phyloP scores from a whole-genome alignment of 2,888 invertebrate species.

The Aspidiotus rigidus region DNA sequence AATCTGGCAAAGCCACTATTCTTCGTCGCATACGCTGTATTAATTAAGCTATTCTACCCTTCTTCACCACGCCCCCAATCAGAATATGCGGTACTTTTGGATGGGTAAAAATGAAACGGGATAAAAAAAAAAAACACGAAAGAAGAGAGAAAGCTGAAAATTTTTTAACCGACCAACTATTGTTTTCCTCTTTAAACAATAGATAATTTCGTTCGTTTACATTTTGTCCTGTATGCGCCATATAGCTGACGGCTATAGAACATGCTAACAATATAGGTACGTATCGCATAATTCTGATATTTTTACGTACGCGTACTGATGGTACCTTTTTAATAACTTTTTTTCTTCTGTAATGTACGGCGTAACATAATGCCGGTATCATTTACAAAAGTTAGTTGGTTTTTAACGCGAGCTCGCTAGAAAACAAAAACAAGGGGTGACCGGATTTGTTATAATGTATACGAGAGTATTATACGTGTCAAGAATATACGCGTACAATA shows the following conservation, averaged over 20 bases:
- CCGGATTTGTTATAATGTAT: not conserved
- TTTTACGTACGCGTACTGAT: not conserved
- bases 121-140: too few species aligned
- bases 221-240: not conserved
- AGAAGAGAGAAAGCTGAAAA: not conserved
- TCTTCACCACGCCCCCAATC: not conserved
- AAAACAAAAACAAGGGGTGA: constrained; percentile 2
- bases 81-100: not conserved
- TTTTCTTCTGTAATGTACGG: not conserved
- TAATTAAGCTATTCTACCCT: constrained; percentile 2
- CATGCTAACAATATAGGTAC: not conserved
- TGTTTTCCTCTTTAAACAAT: constrained; percentile 13
- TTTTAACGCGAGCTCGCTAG: constrained; percentile 5
- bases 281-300: constrained; percentile 6
- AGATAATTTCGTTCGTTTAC: constrained; percentile 11
- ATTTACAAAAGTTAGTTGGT: constrained; percentile 1
- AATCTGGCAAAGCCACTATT: not conserved
- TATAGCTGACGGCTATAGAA: not conserved
- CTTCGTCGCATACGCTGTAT: constrained; percentile 3
- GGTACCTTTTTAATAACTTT: constrained; percentile 6
- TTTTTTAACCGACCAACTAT: constrained; percentile 6
- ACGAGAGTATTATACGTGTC: too few species aligned
- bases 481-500: too few species aligned
- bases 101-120: too few species aligned
- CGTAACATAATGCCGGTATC: not conserved